A percentile compares a stretch with the other conserved stretches of the same genome.
phyloP scores from a whole-genome alignment of 2,113 vertebrate species.

The Panthera tigris region DNA sequence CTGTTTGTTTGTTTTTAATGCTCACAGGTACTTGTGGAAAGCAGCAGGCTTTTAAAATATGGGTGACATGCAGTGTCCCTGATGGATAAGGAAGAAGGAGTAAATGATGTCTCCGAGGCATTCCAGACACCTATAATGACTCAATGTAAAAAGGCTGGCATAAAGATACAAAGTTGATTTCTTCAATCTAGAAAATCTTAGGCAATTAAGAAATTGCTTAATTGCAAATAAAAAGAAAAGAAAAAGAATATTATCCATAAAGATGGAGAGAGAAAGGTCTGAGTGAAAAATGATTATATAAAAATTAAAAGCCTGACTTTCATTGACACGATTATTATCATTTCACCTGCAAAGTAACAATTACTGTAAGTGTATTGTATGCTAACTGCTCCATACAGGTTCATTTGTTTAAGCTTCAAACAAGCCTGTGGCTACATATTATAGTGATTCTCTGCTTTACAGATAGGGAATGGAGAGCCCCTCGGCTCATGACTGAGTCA shows the following conservation, averaged over 20 bases:
- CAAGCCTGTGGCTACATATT: neutral
- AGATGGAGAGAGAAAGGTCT: neutral
- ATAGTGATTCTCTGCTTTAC: neutral
- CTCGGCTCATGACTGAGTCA: neutral
- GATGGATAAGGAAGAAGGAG: neutral
- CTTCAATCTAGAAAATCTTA: neutral
- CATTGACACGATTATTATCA: neutral
- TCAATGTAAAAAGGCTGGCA: neutral
- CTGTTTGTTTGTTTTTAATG: neutral
- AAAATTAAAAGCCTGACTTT: neutral
- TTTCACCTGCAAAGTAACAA: neutral
- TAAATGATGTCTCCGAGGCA: neutral
- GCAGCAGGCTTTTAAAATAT: neutral
- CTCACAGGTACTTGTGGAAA: neutral
- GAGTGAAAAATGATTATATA: neutral
- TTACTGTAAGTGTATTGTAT: neutral
- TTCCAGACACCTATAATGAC: neutral
- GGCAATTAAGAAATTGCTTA: neutral
- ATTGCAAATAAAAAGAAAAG: neutral
- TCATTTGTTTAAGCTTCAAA: neutral
- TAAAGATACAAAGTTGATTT: neutral
- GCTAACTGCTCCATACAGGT: neutral
- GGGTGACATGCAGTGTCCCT: neutral
- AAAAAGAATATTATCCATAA: neutral
- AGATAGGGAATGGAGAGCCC: neutral